Evolutionary conservation across 2,888 invertebrate genomes (phyloP), one percentile per base, ranked within the genome.

Genomic region (Orchesellides sinensis): DNA sequence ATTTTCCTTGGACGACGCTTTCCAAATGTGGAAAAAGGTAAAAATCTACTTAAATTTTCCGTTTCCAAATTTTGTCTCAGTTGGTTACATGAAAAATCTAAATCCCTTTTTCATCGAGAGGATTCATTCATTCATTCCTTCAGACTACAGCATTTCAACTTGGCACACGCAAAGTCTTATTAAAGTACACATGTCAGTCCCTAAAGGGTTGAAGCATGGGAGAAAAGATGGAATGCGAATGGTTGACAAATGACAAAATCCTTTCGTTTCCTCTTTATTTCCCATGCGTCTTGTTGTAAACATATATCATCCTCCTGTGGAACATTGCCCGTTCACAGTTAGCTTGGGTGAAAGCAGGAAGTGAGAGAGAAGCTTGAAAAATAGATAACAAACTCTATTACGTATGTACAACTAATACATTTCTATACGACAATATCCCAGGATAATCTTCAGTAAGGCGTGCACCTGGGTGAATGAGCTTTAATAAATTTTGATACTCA

Each of bases 171-270:
- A n/a, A n/a, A 21, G 14, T 49, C 8, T n/a, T 49, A 49, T 21
- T 49, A 12, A 2, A 17, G 49, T 49, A 49, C 8, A n/a, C 2
- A 17, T 49, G 1, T 12, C 17, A 25, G 54, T 59, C 59, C 29
- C 59, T n/a, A 59, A 12, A 59, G 59, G 59, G 59, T 29, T 59
- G 59, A 59, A 32, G 29, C 0, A 59, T 17, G 1, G 59, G 0
- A 32, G 32, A 2, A 25, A 54, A 21, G 54, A 54, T 25, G 14
- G 25, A 54, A 32, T 3, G 29, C 14, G 32, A 59, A 59, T 29
- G 59, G 59, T 59, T 59, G 59, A 59, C 59, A 59, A 59, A 59
- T 59, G 59, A 59, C 59, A 59, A 59, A 59, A 59, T 29, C 32
- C 59, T 32, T 59, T 59, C 25, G n/a, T 59, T 32, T 6, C 59